Base-by-base conservation (phyloP, 2,797 vertebrate genomes). In the Propithecus deckenii region DNA sequence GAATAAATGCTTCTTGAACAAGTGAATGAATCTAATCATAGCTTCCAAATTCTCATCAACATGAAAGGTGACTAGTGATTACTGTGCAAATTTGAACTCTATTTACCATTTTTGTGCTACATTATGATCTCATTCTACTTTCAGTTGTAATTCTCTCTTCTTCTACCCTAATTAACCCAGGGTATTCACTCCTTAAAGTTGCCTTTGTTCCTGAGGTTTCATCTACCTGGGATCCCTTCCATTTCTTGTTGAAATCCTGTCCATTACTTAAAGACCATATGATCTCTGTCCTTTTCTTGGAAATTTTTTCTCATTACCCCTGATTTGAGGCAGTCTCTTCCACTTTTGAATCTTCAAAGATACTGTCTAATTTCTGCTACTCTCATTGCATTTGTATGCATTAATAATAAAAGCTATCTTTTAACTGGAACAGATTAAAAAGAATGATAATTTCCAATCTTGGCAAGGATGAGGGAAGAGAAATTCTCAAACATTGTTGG, bases 331-430 rank as follows among this genome's bases (percentile, higher is more conserved):
- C 74, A 71, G 55, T 71, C 25, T 85, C 48, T 88, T 71, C 23
- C 28, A 95, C 28, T 95, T 95, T 50, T 79, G 52, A 91, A 57
- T 86, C 9, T 91, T 43, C n/a, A 80, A 59, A 63, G 43, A 52
- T 72, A 48, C 22, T 75, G 28, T 94, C 67, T 91, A 8, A 76
- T 75, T 93, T 95, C 75, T 91, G 35, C 32, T 85, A 41, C 38
- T 86, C 5, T 91, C 50, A 50, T 65, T 89, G 41, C 3, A 61
- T 89, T 72, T 48, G 9, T 89, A 48, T 84, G 28, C 15, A 46
- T 95, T 61, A 89, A 35, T 96, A 76, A 67, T 69, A 76, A 93
- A 95, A 87, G 28, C 17, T 89, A 28, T 38, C 35, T 80, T 78
- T 84, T 80, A 93, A 55, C 38, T 76, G 25, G 20, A 6, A 86